phyloP scores from a whole-genome alignment of 2,113 vertebrate species.

The Tetraodon nigroviridis region DNA sequence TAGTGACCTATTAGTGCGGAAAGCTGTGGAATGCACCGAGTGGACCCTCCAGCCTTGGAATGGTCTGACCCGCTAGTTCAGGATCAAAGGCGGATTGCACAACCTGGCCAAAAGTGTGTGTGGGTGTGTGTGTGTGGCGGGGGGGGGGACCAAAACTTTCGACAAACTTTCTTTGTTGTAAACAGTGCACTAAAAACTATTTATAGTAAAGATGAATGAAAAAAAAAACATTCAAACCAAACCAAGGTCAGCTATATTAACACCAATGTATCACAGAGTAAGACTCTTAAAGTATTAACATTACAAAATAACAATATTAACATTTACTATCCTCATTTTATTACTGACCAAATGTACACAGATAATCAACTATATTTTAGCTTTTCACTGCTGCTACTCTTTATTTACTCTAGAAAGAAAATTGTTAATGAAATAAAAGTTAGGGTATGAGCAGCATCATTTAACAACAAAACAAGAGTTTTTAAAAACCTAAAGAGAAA shows the following conservation, averaged over 20 bases:
- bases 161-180: no score
- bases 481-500: constrained; percentile 3
- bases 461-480: background rate
- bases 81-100: constrained; percentile 56
- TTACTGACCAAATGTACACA: background rate
- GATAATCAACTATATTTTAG: background rate
- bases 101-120: constrained; percentile 14
- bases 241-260: no score
- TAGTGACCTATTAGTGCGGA: no score
- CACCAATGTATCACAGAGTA: no score
- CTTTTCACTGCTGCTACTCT: background rate
- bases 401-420: background rate
- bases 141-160: background rate
- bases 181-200: no score
- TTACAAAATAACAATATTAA: no score
- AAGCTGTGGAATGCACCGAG: constrained; percentile 60
- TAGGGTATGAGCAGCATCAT: background rate
- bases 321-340: background rate
- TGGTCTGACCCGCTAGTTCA: constrained; percentile 58
- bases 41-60: constrained; percentile 59
- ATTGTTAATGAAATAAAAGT: constrained; percentile 7
- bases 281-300: no score
- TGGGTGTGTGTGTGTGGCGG: no score
- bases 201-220: no score
- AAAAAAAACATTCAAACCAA: no score